phyloP scores from a whole-genome alignment of 2,797 vertebrate species.

The Helostoma temminkii region DNA sequence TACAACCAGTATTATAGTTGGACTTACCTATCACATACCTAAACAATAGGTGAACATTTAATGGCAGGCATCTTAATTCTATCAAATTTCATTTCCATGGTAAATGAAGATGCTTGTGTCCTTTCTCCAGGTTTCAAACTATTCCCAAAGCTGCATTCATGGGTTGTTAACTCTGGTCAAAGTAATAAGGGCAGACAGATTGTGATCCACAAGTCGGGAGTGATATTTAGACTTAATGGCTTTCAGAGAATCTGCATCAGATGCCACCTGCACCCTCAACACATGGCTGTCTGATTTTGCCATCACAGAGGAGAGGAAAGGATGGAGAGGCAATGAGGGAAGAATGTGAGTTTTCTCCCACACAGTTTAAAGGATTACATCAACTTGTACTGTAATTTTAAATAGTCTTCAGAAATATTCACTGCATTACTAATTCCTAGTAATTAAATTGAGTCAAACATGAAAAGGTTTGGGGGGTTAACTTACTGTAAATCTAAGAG shows the following conservation, averaged over 20 bases:
- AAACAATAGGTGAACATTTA: conserved; percentile 1
- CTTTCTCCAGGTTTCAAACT: conserved; percentile 32
- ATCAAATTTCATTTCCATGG: conserved; percentile 3
- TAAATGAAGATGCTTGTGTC: conserved; percentile 1
- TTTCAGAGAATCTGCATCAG: conserved; percentile 74
- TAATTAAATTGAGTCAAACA: neutral
- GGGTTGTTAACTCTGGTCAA: conserved; percentile 53
- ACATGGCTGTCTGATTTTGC: conserved; percentile 21
- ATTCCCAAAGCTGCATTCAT: conserved; percentile 33
- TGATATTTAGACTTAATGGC: conserved; percentile 81
- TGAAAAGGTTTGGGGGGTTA: neutral
- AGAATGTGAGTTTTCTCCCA: neutral
- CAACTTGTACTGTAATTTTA: neutral
- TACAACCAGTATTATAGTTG: neutral
- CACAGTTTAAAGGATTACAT: neutral
- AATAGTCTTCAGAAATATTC: conserved; percentile 4
- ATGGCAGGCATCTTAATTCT: neutral
- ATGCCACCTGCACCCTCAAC: conserved; percentile 70
- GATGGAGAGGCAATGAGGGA: conserved; percentile 2
- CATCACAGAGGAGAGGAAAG: conserved; percentile 11
- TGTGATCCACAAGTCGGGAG: conserved; percentile 67
- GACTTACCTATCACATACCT: neutral
- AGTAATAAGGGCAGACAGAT: conserved; percentile 78
- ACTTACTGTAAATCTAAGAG: neutral
- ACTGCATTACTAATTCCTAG: neutral